Conservation (phyloP, 2,888 invertebrate genomes). For the Theristus sp. region DNA sequence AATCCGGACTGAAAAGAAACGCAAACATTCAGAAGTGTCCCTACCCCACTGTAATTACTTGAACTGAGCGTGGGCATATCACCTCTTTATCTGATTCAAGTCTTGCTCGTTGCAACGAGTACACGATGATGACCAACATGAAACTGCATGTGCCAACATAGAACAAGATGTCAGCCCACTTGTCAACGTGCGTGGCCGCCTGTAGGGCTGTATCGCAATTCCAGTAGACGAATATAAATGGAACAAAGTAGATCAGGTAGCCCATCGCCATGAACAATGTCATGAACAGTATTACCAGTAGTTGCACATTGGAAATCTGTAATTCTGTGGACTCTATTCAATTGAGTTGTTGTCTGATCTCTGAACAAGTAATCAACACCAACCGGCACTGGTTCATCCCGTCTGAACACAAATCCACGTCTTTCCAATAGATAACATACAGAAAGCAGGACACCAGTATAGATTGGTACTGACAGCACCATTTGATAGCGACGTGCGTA, state of each 20-base stretch:
- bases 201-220: background rate
- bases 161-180: background rate
- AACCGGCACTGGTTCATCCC: background rate
- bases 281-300: background rate
- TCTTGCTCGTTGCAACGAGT: background rate
- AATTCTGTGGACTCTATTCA: background rate
- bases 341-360: background rate
- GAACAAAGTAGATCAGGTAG: background rate
- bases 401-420: background rate
- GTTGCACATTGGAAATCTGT: background rate
- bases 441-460: background rate
- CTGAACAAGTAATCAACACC: background rate
- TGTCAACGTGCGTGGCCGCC: background rate
- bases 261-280: background rate
- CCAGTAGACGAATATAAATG: background rate
- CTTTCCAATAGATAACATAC: background rate
- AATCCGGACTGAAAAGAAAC: no score
- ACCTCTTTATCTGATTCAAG: background rate
- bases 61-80: no score
- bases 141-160: background rate
- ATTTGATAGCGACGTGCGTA: background rate
- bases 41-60: no score
- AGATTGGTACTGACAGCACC: background rate
- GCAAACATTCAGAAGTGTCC: no score
- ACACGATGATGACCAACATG: background rate